Evolutionary conservation across 2,888 invertebrate genomes (phyloP).

Genomic region (Drosophila borealis): DNA sequence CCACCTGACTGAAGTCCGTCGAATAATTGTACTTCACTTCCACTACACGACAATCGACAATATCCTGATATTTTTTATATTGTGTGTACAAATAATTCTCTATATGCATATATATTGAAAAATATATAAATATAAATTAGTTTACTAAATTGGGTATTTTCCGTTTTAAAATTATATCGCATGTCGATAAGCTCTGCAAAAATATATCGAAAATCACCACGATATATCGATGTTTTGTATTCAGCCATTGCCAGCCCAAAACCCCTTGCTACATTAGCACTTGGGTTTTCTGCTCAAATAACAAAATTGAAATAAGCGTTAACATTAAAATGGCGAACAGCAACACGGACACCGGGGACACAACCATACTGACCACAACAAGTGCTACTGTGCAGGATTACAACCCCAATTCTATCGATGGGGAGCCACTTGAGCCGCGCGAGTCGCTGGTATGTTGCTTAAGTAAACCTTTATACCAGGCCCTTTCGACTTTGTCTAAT

Average conservation of each 20-base stretch:
- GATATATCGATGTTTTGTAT: slow-evolving; percentile 8
- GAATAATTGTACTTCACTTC: background rate
- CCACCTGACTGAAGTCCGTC: slow-evolving; percentile 15
- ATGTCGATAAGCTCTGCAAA: background rate
- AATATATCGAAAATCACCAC: slow-evolving; percentile 8
- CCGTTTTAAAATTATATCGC: background rate
- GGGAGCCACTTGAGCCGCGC: slow-evolving; percentile 67
- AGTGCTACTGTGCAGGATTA: slow-evolving; percentile 57
- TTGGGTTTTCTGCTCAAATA: slow-evolving; percentile 28
- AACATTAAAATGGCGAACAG: slow-evolving; percentile 82
- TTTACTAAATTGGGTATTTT: background rate
- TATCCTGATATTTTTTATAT: background rate
- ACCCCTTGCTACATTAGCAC: slow-evolving; percentile 37
- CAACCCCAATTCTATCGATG: slow-evolving; percentile 37
- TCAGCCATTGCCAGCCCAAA: slow-evolving; percentile 19
- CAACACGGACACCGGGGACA: slow-evolving; percentile 84
- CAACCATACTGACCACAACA: slow-evolving; percentile 62
- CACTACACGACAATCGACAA: background rate
- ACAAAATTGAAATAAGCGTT: slow-evolving; percentile 83
- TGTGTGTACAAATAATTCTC: no score
- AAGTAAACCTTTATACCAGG: background rate
- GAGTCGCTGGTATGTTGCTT: slow-evolving; percentile 81
- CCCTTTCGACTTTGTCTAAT: slow-evolving; percentile 55
- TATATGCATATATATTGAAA: background rate
- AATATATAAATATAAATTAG: background rate